Base-by-base conservation (phyloP, 2,888 invertebrate genomes). In the Nudaria mundana region DNA sequence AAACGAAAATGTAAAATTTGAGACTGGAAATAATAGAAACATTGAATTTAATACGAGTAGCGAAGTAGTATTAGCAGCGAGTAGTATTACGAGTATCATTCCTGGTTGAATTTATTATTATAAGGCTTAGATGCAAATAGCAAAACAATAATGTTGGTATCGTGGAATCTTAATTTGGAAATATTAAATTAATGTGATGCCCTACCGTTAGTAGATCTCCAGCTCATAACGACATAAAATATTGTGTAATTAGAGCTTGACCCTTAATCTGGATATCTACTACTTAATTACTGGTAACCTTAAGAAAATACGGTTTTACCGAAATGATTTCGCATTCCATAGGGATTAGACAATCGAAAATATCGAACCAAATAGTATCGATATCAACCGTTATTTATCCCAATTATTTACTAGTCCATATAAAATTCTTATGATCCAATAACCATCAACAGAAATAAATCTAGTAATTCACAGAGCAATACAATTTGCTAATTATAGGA, bases 401-500 rank as follows among this genome's bases (percentile, higher is more conserved):
- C 30, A 39, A 44, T 48, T 29, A 2, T 49, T 49, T 28, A 41
- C 38, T 30, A 43, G 47, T 24, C 15, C 15, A 24, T 33, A 33
- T 24, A 51, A n/a, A n/a, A 54, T 44, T 45, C 40, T 33, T 41
- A 39, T 44, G 22, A 51, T 37, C 16, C 33, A 4, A 33, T 24
- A 33, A 16, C 14, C 29, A 44, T 42, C 32, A 41, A 34, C 29
- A 30, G 20, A 26, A 45, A 48, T 38, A 41, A 41, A 43, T 34
- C 32, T 24, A 32, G 38, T 44, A 34, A 5, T 47, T 54, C 51
- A 58, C 36, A 18, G 10, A 44, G 29, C 28, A 24, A 33, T 40
- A 29, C 33, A 52, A 39, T 32, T 20, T 34, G 30, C 52, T 55
- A 58, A 56, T 56, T 48, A 38, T 26, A 45, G 31, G 31, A 42